A percentile compares a stretch with the other conserved stretches of the same genome.
Conservation (phyloP, 2,888 invertebrate species). For the Tipula unca region DNA sequence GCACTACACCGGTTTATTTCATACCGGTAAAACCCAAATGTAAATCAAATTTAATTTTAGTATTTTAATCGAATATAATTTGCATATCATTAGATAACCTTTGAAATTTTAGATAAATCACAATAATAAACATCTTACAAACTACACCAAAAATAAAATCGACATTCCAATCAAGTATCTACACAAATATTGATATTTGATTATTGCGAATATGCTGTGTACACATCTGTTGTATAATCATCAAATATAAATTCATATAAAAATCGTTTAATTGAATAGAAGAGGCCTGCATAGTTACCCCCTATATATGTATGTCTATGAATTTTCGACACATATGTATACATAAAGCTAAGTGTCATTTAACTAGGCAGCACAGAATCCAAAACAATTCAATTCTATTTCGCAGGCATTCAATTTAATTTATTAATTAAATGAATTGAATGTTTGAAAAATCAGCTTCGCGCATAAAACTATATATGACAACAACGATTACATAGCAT, state of each 20-base stretch:
- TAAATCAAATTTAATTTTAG: no score
- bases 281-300: neutral
- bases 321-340: neutral
- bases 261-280: neutral
- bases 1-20: no score
- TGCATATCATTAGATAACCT: no score
- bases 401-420: neutral
- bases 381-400: neutral
- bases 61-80: no score
- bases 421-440: neutral
- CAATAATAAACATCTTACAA: no score
- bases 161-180: neutral
- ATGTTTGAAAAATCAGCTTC: neutral
- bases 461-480: neutral
- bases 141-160: neutral
- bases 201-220: neutral
- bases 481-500: neutral
- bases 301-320: neutral
- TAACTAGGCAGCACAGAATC: neutral
- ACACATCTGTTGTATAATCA: neutral
- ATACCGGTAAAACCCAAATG: no score
- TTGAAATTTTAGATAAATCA: no score
- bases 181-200: neutral
- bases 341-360: neutral
- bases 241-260: neutral